Evolutionary conservation across 2,113 vertebrate genomes (phyloP), one percentile per base, ranked within the genome.

Genomic region (Syrmaticus mikado): DNA sequence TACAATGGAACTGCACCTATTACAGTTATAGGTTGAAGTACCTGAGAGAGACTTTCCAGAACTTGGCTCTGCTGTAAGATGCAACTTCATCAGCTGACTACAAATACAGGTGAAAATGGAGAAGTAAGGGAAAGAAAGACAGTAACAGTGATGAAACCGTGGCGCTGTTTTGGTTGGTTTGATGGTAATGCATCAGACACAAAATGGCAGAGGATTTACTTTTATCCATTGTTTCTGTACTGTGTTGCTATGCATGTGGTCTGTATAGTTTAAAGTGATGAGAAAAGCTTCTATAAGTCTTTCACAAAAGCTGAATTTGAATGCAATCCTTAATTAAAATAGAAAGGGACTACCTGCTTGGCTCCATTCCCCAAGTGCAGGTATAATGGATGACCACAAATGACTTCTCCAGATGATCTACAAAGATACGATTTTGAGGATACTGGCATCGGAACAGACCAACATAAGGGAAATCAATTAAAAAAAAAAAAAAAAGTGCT

Each of bases 291-390:
- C 46, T 66, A 38, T 34, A 85, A 32, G 8, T 30, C 32, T 87
- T 80, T 46, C 25, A 77, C 74, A 38, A 91, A 77, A 83, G 73
- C 41, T 73, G 40, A 78, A 79, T 87, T 87, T 93, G 48, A 89
- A 95, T 70, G 50, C 13, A 82, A 88, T 53, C 32, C 28, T 34
- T n/a, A 68, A 38, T 17, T 32, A 62, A 71, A 84, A 36, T 15
- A 36, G 53, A 17, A 57, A 65, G 46, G 36, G 10, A 34, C n/a
- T 48, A 43, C 24, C 11, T 74, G 71, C 52, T 43, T 80, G 38
- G 65, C 76, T 52, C 67, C 38, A 71, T 85, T 87, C 13, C 28
- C 30, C 61, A 64, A 67, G 36, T 30, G 17, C 11, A 87, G 10
- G 45, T 62, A 89, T 73, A 80, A 73, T 41, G 6, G 82, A 11